Base-by-base conservation (phyloP, 1,140 invertebrate genomes). In the Pseudomyrmex gracilis region DNA sequence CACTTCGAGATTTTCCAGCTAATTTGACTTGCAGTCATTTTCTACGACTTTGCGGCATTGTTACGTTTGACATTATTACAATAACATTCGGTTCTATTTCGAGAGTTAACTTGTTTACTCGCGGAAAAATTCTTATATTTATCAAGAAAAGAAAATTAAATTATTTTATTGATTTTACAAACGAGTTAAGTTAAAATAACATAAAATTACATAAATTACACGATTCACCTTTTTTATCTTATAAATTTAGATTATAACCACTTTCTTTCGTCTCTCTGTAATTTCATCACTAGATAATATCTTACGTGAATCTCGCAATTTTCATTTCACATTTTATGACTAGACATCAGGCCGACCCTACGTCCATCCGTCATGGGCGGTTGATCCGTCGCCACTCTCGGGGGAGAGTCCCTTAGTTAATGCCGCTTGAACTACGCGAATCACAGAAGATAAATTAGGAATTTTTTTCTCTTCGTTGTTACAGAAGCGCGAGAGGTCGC, bases 401-500 rank as follows among this genome's bases (percentile, higher is more conserved):
- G 17, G 55, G 12, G 12, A 60, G 10, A 70, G 8, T 0, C 10
- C 9, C 12, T 80, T 78, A 9, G 15, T 53, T 67, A 47, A 49
- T 66, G 13, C n/a, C 45, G 45, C 13, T 43, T 61, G 53, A 67
- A 34, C 20, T 34, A 9, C 2, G 2, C 8, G 22, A 53, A 49
- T 61, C n/a, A 2, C 17, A 45, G 12, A 2, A 22, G 17, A 24
- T 55, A 66, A 84, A 66, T 67, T 7, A 13, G 7, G 34, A 15
- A 45, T 66, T 58, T 77, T 80, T 58, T 71, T 12, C n/a, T 8
- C 2, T 64, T 85, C 78, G 78, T 85, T 93, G 4, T 78, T 58
- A 58, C 90, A 95, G 96, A 95, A 96, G 94, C 94, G 96, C 87
- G 95, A 96, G 89, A 94, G 95, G 92, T 96, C 96, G 88, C 96